Conservation (phyloP, 2,888 invertebrate species). For the Neuroscelio doddi region DNA sequence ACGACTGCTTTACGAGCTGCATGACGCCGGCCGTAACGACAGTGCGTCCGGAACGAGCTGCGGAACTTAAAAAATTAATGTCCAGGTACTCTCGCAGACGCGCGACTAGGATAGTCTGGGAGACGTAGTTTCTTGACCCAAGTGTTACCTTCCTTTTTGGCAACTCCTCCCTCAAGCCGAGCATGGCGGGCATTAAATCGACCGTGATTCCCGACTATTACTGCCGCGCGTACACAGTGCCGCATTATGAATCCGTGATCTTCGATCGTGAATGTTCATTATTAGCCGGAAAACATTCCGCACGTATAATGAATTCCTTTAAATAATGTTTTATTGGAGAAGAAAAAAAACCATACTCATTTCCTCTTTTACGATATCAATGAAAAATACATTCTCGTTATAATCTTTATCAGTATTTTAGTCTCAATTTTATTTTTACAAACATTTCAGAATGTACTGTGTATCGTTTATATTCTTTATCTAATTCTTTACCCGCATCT, state of each 20-base stretch:
- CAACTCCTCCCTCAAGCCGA: constrained; percentile 18
- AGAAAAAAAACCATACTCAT: no score
- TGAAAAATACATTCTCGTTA: no score
- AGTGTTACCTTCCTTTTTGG: constrained; percentile 32
- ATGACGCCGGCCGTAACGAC: constrained; percentile 27
- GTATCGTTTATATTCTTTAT: constrained; percentile 44
- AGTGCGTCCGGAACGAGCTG: constrained; percentile 14
- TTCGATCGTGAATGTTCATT: constrained; percentile 29
- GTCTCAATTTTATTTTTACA: no score
- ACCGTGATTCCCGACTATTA: constrained; percentile 45
- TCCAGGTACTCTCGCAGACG: constrained; percentile 12
- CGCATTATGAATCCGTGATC: constrained; percentile 31
- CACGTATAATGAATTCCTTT: no score
- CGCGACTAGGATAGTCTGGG: constrained; percentile 1
- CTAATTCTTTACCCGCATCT: constrained; percentile 46
- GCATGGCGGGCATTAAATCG: constrained; percentile 42
- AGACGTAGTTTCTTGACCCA: constrained; percentile 7
- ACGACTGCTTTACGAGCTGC: constrained; percentile 49
- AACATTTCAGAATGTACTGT: no score
- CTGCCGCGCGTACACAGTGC: constrained; percentile 19
- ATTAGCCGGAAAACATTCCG: no score
- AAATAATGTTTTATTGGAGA: no score
- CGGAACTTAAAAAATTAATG: constrained; percentile 28
- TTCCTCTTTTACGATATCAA: no score
- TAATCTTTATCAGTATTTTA: no score